These are phyloP conservation scores for Drosophila macrospina DNA, from an alignment of 2,888 invertebrate genomes.

Conservation along the genomic window DNA sequence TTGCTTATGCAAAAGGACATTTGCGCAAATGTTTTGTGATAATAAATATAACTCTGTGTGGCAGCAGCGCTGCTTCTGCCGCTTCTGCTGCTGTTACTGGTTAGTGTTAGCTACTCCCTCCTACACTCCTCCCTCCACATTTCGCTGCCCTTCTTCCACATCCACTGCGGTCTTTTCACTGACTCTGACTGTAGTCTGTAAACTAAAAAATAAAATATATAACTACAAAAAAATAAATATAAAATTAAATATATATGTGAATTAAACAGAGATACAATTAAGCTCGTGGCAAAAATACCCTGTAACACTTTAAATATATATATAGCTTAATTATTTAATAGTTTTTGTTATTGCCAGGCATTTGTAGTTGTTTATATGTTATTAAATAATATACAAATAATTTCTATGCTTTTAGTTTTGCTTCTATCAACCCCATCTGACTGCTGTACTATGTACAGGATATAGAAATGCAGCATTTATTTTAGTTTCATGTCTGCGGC, in stretches of 20 bases:
- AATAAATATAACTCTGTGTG: slow-evolving; percentile 79
- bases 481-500: slow-evolving; percentile 51
- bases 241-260: not conserved
- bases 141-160: not conserved
- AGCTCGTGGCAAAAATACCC: not conserved
- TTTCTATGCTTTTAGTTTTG: too few relatives aligned
- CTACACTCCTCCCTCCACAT: not conserved
- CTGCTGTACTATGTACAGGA: not conserved
- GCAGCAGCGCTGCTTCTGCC: slow-evolving; percentile 50
- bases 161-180: not conserved
- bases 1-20: slow-evolving; percentile 81
- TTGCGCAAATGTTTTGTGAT: slow-evolving; percentile 80
- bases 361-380: too few relatives aligned
- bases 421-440: not conserved
- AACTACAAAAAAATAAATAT: slow-evolving; percentile 4
- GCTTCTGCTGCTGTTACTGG: slow-evolving; percentile 11
- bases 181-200: slow-evolving; percentile 16
- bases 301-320: not conserved
- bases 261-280: not conserved
- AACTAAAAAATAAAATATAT: slow-evolving; percentile 16
- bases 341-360: too few relatives aligned
- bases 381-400: too few relatives aligned
- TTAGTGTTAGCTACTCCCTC: slow-evolving; percentile 39
- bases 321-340: not conserved
- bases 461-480: slow-evolving; percentile 49